phyloP scores from a whole-genome alignment of 1,140 invertebrate species.

The Drosophila punjabiensis region DNA sequence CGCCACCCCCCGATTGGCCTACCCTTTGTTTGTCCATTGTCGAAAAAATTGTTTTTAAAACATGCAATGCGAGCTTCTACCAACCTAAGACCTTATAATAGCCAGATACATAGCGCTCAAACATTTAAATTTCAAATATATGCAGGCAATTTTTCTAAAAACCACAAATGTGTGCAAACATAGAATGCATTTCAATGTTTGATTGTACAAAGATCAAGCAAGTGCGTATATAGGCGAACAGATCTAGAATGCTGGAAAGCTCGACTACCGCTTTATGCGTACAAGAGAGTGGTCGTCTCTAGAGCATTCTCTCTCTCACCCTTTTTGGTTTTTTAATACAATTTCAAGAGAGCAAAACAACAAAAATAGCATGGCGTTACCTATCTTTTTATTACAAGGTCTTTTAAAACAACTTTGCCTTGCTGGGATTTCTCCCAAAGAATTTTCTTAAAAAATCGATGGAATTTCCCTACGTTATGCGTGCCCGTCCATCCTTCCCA shows the following conservation, averaged over 20 bases:
- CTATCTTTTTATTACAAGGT: not conserved
- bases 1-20: constrained; percentile 2
- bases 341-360: not conserved
- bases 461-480: not conserved
- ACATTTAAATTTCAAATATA: not conserved
- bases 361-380: not conserved
- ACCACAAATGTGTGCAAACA: not conserved
- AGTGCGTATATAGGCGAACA: not conserved
- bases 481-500: not conserved
- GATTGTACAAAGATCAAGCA: not conserved
- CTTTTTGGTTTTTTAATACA: not conserved
- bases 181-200: not conserved
- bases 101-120: not conserved
- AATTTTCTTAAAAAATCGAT: constrained; percentile 8
- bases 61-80: constrained; percentile 38
- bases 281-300: no score
- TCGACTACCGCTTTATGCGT: not conserved
- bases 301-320: not conserved
- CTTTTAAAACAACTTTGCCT: not conserved
- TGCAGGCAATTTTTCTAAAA: not conserved
- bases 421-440: not conserved
- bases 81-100: not conserved
- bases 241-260: not conserved
- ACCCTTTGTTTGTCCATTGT: constrained; percentile 61
- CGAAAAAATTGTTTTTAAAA: constrained; percentile 70